A percentile compares a stretch with the other conserved stretches of the same genome.
Conservation (phyloP, 2,113 vertebrate species). For the Sisor rabdophorus region DNA sequence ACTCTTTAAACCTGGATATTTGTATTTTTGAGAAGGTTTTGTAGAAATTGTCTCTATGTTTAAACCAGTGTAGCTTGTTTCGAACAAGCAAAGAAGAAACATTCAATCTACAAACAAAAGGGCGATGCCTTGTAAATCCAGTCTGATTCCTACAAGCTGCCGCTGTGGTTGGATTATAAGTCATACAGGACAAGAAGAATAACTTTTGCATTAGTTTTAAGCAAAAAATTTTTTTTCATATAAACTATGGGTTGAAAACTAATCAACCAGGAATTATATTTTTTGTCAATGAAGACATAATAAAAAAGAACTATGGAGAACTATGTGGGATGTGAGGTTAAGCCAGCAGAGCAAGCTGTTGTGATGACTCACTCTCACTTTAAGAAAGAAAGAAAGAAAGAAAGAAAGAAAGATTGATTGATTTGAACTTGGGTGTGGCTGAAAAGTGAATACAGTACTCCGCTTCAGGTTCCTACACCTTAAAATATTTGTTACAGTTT, state of each 20-base stretch:
- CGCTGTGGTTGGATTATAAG: background rate
- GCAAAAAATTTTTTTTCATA: background rate
- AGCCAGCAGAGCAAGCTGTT: slow-evolving; percentile 17
- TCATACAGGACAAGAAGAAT: background rate
- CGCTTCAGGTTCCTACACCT: background rate
- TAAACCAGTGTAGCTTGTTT: no score
- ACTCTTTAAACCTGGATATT: background rate
- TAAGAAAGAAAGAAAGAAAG: background rate
- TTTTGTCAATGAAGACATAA: background rate
- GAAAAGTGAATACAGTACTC: background rate
- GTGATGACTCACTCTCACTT: slow-evolving; percentile 46
- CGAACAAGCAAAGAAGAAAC: background rate
- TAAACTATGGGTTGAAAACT: background rate
- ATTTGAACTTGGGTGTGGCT: slow-evolving; percentile 32
- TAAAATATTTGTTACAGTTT: background rate
- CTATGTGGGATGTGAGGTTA: background rate
- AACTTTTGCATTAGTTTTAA: no score
- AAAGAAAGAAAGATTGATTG: no score
- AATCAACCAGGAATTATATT: background rate
- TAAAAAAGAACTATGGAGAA: background rate
- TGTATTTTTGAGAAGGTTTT: no score
- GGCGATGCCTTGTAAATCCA: background rate
- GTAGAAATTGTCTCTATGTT: no score
- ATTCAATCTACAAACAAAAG: background rate
- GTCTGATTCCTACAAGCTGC: background rate